These are phyloP conservation scores for Mus minutoides DNA, from an alignment of 2,797 vertebrate genomes.

Conservation along the genomic window DNA sequence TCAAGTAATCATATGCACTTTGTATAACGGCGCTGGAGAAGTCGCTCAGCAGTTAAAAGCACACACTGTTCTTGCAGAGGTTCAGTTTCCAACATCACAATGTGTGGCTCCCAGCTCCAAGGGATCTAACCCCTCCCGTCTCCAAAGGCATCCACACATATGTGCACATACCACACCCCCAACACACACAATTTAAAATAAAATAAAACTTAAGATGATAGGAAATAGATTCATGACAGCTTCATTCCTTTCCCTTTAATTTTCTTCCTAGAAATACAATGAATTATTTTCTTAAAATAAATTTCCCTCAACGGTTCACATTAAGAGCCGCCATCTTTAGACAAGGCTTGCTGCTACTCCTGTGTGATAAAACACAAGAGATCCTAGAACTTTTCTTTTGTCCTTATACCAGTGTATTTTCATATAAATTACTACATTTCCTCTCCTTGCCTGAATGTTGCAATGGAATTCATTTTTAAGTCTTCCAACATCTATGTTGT, in stretches of 20 bases:
- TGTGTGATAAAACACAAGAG: neutral
- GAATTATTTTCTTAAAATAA: neutral
- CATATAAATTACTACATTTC: constrained; percentile 34
- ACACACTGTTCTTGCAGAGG: neutral
- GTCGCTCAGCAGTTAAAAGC: no score
- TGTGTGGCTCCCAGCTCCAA: neutral
- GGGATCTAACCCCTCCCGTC: neutral
- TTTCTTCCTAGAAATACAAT: neutral
- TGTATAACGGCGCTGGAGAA: neutral
- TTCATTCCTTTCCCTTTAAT: neutral
- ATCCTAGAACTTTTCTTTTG: neutral
- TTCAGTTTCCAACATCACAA: neutral
- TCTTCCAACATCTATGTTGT: constrained; percentile 7
- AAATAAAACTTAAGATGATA: neutral
- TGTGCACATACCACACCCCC: neutral
- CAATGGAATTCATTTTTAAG: constrained; percentile 25
- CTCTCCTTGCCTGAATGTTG: neutral
- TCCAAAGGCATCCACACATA: neutral
- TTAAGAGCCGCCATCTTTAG: neutral
- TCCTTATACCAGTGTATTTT: neutral
- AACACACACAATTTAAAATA: neutral
- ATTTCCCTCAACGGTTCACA: constrained; percentile 2
- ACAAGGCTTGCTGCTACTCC: neutral
- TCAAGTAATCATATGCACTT: neutral
- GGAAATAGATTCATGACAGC: neutral